Evolutionary conservation across 2,888 invertebrate species (phyloP).

Genomic region (Chirona hameri): DNA sequence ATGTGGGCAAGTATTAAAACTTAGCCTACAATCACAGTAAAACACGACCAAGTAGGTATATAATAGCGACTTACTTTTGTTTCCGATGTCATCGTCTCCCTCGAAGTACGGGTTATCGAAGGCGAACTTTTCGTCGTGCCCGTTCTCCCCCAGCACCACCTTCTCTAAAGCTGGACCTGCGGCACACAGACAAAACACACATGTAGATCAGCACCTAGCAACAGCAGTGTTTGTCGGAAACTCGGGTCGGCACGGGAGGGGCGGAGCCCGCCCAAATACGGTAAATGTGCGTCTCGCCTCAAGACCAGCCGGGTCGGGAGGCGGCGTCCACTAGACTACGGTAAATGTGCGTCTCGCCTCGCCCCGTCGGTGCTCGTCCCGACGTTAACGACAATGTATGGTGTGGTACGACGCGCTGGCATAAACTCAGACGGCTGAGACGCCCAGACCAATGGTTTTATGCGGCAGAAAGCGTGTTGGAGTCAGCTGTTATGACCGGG

Average conservation of each 20-base stretch:
- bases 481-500: not conserved
- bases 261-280: not conserved
- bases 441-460: not conserved
- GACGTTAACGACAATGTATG: slow-evolving; percentile 12
- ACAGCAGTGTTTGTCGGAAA: no score
- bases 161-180: slow-evolving; percentile 68
- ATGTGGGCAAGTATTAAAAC: no score
- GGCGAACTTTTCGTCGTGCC: slow-evolving; percentile 68
- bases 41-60: no score
- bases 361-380: not conserved
- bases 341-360: not conserved
- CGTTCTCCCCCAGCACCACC: slow-evolving; percentile 65
- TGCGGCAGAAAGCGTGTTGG: not conserved
- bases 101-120: slow-evolving; percentile 76
- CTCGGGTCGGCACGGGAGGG: not conserved
- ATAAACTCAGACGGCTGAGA: not conserved
- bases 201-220: no score
- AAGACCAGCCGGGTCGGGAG: not conserved
- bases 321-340: not conserved
- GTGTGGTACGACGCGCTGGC: not conserved
- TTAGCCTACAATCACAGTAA: no score
- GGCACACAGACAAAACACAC: slow-evolving; percentile 42
- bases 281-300: not conserved
- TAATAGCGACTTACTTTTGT: slow-evolving; percentile 31
- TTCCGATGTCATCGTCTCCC: slow-evolving; percentile 36